Evolutionary conservation across 2,113 vertebrate species (phyloP).

Genomic region (human (Homo sapiens)): DNA sequence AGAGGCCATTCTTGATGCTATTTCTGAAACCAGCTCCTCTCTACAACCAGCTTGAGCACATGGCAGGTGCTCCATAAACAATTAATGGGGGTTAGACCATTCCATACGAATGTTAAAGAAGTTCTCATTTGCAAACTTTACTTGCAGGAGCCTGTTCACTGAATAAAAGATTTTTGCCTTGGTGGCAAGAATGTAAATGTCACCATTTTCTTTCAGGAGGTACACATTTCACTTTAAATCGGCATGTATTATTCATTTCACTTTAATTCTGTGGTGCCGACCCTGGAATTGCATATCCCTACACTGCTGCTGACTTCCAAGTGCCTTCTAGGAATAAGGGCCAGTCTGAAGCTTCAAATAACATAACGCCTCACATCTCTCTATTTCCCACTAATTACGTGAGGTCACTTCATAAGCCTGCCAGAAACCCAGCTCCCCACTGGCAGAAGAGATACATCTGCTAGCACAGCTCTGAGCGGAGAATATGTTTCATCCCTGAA

Average conservation of each 20-base stretch:
- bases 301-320: background rate
- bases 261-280: slow-evolving; percentile 37
- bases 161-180: slow-evolving; percentile 51
- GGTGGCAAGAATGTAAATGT: slow-evolving; percentile 42
- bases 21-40: background rate
- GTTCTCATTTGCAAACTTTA: slow-evolving; percentile 37
- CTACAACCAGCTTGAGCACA: background rate
- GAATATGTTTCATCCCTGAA: slow-evolving; percentile 29
- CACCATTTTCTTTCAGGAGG: slow-evolving; percentile 19
- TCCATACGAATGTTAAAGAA: background rate
- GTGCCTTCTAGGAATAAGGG: slow-evolving; percentile 25
- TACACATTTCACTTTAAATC: slow-evolving; percentile 43
- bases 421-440: background rate
- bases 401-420: background rate
- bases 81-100: fast-evolving
- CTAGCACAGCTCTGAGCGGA: background rate
- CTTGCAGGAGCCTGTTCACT: background rate
- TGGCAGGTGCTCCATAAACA: background rate
- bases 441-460: background rate
- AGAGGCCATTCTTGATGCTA: background rate
- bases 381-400: background rate
- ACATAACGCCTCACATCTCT: background rate
- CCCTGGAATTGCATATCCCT: slow-evolving; percentile 4
- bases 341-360: background rate
- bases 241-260: slow-evolving; percentile 28